A percentile compares a stretch with the other conserved stretches of the same genome.
phyloP scores from a whole-genome alignment of 2,797 vertebrate species.

The Anguilla obscura region DNA sequence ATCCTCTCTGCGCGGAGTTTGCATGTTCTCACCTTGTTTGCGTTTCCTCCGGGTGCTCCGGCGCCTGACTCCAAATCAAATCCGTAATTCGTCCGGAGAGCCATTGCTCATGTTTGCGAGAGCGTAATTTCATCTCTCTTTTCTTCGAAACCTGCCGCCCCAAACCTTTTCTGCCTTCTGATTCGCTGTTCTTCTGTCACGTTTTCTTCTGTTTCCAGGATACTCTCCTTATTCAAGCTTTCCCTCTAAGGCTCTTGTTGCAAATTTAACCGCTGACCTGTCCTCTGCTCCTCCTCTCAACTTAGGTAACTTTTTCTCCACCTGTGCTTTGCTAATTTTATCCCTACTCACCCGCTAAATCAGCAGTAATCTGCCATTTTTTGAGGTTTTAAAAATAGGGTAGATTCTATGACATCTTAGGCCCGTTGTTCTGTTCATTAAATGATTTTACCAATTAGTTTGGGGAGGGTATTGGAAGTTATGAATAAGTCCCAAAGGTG shows the following conservation, averaged over 20 bases:
- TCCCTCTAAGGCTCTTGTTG: conserved; percentile 86
- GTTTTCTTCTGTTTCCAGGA: conserved; percentile 83
- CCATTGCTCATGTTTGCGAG: background rate
- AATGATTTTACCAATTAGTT: background rate
- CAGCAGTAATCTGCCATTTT: background rate
- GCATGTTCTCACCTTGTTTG: no score
- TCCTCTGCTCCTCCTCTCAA: conserved; percentile 83
- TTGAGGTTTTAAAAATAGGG: background rate
- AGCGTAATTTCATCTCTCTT: background rate
- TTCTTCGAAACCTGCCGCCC: background rate
- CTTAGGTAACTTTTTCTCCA: conserved; percentile 79
- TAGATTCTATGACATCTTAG: background rate
- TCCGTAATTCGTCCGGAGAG: background rate
- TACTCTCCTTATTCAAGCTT: conserved; percentile 88
- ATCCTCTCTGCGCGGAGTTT: no score
- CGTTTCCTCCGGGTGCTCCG: background rate
- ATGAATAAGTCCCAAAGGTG: background rate
- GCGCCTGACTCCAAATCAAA: background rate
- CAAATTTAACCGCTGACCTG: conserved; percentile 87
- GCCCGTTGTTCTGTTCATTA: conserved; percentile 37
- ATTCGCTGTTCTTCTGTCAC: conserved; percentile 28
- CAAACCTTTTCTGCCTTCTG: conserved; percentile 38
- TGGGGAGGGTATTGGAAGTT: background rate
- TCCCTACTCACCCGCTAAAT: background rate
- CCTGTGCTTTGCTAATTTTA: conserved; percentile 36